phyloP scores from a whole-genome alignment of 2,113 vertebrate genomes.

The Cyprinodon brontotheroides region DNA sequence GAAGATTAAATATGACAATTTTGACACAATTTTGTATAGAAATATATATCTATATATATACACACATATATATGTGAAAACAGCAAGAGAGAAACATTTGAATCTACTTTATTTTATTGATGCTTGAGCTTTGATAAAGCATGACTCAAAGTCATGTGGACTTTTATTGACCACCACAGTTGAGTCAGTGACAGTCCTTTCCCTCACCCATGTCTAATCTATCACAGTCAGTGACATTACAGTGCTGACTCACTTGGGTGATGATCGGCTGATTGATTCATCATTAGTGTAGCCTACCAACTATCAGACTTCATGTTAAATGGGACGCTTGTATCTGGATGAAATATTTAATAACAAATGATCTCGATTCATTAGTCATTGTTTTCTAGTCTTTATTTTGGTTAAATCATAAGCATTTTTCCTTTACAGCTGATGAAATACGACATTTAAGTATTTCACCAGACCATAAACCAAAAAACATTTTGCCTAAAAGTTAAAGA shows the following conservation, averaged over 20 bases:
- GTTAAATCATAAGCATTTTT: not conserved
- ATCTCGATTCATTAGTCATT: too few relatives aligned
- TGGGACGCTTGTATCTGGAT: not conserved
- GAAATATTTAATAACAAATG: not conserved
- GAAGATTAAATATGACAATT: too few relatives aligned
- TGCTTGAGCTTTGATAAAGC: conserved; percentile 1
- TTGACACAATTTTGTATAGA: not conserved
- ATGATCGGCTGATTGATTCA: conserved; percentile 39
- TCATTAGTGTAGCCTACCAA: not conserved
- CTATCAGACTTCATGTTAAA: not conserved
- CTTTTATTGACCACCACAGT: conserved; percentile 42
- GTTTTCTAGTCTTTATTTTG: not conserved
- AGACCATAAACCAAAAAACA: too few relatives aligned
- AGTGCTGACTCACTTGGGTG: conserved; percentile 25
- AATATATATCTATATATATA: not conserved
- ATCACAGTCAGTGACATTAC: conserved; percentile 33
- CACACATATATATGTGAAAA: too few relatives aligned
- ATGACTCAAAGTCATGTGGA: conserved; percentile 25
- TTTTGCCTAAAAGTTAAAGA: not conserved
- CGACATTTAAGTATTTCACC: too few relatives aligned
- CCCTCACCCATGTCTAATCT: conserved; percentile 36
- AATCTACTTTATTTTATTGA: not conserved
- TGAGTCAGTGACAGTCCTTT: conserved; percentile 42
- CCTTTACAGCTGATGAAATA: not conserved
- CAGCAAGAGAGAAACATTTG: not conserved